Evolutionary conservation across 1,140 invertebrate genomes (phyloP).

Genomic region (Drosophila nasuta): DNA sequence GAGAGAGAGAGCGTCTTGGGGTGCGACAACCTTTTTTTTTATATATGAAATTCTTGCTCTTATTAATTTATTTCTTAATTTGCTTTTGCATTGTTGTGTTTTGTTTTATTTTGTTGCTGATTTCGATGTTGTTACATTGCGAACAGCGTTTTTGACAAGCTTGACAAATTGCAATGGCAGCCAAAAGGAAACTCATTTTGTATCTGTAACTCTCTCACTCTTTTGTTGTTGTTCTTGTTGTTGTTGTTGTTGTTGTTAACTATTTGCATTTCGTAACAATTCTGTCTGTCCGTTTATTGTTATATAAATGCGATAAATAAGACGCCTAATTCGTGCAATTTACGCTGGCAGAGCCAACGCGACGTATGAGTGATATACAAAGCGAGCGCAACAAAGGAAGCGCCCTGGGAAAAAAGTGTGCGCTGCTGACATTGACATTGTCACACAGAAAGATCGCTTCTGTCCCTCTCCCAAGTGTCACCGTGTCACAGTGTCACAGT

Average conservation of each 20-base stretch:
- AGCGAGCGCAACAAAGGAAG: constrained; percentile 40
- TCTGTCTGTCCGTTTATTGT: constrained; percentile 22
- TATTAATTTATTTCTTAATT: constrained; percentile 21
- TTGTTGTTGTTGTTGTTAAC: constrained; percentile 13
- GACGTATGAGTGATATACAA: constrained; percentile 56
- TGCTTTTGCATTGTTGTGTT: constrained; percentile 12
- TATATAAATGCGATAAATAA: constrained; percentile 64
- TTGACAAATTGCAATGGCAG: constrained; percentile 65
- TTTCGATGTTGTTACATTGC: background rate
- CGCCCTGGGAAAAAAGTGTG: constrained; percentile 30
- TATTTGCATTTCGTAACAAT: constrained; percentile 64
- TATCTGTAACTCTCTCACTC: background rate
- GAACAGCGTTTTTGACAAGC: constrained; percentile 30
- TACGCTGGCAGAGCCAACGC: constrained; percentile 39
- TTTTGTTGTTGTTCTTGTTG: constrained; percentile 4
- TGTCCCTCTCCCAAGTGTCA: background rate
- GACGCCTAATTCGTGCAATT: constrained; percentile 65
- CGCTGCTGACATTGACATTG: constrained; percentile 17
- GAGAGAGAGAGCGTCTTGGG: background rate
- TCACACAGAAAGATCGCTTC: background rate
- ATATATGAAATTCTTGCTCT: constrained; percentile 6
- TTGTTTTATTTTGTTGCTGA: constrained; percentile 12
- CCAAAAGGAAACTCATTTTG: constrained; percentile 17
- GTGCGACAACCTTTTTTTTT: constrained; percentile 44
- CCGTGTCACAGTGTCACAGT: too few species aligned